These are phyloP conservation scores for Coracopsis vasa DNA, from an alignment of 2,113 vertebrate genomes.

Conservation along the genomic window DNA sequence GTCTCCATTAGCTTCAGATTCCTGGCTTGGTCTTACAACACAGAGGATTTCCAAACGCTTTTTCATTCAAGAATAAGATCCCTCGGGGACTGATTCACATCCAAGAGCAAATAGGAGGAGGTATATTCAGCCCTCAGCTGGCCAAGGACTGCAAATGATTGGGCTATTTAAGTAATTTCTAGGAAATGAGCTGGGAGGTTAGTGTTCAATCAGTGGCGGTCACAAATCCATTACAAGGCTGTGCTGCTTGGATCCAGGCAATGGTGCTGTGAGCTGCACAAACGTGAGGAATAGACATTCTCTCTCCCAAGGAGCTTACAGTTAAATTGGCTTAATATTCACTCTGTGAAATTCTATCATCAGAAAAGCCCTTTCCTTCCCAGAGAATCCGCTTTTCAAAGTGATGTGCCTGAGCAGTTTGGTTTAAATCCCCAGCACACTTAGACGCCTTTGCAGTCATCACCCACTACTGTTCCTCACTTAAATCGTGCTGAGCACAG, in stretches of 20 bases:
- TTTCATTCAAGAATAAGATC: background rate
- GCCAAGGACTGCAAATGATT: background rate
- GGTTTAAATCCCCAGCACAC: background rate
- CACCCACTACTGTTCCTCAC: background rate
- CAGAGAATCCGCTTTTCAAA: conserved; percentile 3
- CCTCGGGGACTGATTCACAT: background rate
- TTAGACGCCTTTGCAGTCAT: conserved; percentile 9
- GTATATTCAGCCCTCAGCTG: background rate
- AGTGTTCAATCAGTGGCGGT: background rate
- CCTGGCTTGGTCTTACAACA: background rate
- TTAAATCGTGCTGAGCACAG: conserved; percentile 9
- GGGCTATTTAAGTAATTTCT: background rate
- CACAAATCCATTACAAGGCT: background rate
- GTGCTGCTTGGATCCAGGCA: background rate
- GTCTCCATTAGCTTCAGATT: background rate
- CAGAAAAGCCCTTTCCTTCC: background rate
- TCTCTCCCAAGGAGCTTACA: background rate
- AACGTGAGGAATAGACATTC: background rate
- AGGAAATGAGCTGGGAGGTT: conserved; percentile 1
- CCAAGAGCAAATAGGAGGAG: background rate
- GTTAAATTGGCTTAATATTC: conserved; percentile 8
- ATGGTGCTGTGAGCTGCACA: background rate
- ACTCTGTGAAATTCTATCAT: background rate
- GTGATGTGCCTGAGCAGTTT: background rate
- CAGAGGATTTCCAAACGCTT: background rate